Evolutionary conservation across 2,888 invertebrate species (phyloP).

Genomic region (Sinodicranocentrus sp.): DNA sequence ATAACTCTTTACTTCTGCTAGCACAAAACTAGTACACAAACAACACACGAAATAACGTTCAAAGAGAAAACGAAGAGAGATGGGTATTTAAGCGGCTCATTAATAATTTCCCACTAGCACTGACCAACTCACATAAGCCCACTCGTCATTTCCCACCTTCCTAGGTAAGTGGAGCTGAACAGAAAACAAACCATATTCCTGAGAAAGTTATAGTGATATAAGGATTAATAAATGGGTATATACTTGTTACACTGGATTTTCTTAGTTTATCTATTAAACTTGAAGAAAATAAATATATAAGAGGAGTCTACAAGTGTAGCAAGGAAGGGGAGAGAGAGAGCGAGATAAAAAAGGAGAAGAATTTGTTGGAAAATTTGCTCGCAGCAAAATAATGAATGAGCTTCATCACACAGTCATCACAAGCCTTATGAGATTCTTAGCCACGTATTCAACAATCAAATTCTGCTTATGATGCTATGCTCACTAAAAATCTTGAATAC

Average conservation of each 20-base stretch:
- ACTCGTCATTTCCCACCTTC: conserved; percentile 23
- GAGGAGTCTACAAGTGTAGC: background rate
- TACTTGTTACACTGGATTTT: too few relatives aligned
- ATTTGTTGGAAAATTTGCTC: conserved; percentile 11
- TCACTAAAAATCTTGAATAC: too few relatives aligned
- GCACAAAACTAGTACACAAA: background rate
- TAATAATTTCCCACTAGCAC: conserved; percentile 61
- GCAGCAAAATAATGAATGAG: conserved; percentile 10
- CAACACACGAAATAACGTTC: conserved; percentile 19
- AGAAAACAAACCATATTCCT: background rate
- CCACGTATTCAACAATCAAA: too few relatives aligned
- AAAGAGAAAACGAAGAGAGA: conserved; percentile 57
- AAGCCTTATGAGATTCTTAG: too few relatives aligned
- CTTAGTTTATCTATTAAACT: too few relatives aligned
- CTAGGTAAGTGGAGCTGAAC: background rate
- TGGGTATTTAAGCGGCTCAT: conserved; percentile 67
- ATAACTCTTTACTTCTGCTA: conserved; percentile 52
- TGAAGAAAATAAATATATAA: too few relatives aligned
- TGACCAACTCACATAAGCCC: conserved; percentile 34
- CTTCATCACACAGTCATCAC: too few relatives aligned
- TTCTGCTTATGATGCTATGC: too few relatives aligned
- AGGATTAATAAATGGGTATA: too few relatives aligned
- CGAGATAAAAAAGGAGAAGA: background rate
- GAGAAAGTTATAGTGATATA: too few relatives aligned
- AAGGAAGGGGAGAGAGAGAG: background rate